Base-by-base conservation (phyloP, 2,888 invertebrate species). In the Odontocerum albicorne region DNA sequence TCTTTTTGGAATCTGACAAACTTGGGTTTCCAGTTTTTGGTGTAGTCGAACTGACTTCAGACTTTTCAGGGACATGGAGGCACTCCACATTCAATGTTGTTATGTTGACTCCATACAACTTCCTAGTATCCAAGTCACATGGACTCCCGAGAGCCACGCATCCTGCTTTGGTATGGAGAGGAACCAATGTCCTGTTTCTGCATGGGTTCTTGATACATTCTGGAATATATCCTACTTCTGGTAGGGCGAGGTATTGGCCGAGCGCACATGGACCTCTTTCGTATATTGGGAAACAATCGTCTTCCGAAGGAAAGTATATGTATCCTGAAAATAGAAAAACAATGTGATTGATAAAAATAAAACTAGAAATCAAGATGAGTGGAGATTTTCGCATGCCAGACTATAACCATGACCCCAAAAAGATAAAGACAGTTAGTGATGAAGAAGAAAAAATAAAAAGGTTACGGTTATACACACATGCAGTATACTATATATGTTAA, bases 171-270 rank as follows among this genome's bases (percentile, higher is more conserved):
- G 3, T 20, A 10, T 19, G 4, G n/a, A 20, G 2, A 8, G 6
- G 4, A 12, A 8, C 12, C 17, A 2, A n/a, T n/a, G n/a, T n/a
- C n/a, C n/a, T n/a, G 1, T 63, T 55, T 3, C 56, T 58, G 65
- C 89, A 89, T 0, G 83, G 82, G 72, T 88, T 88, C 16, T 62
- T 63, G 2, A 71, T 72, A 64, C 89, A 89, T 46, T 73, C 69
- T 0, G 88, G 85, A 33, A 83, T 71, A 1, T 76, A 72, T 10
- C 80, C 68, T 27, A 75, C 70, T 35, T 65, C 60, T 7, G 72
- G 73, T 15, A 88, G 71, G 6, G 82, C 66, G 17, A 88, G 70
- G 64, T 84, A 82, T 50, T 85, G 66, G 0, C 73, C 72, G 0
- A 63, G 45, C 1, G 65, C 60, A 64, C 89, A 89, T 0, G 88